These are phyloP conservation scores for Thymelicus lineola DNA, from an alignment of 2,888 invertebrate genomes.

Conservation along the genomic window DNA sequence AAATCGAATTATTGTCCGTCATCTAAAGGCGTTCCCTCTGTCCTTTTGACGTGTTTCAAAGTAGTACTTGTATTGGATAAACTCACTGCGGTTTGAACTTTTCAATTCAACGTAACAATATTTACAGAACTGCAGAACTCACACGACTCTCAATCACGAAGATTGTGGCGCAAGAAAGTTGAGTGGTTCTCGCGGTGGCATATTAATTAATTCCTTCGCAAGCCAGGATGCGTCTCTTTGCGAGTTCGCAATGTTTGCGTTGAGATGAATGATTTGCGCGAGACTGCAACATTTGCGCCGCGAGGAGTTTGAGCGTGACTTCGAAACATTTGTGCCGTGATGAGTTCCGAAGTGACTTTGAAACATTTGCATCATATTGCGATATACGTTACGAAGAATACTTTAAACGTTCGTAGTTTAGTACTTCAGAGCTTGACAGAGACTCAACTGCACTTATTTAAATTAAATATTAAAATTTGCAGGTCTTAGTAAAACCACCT, in stretches of 20 bases:
- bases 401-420: neutral
- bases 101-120: too few relatives aligned
- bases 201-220: conserved; percentile 29
- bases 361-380: conserved; percentile 14
- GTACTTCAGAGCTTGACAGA: neutral
- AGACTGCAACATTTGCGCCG: conserved; percentile 12
- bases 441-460: neutral
- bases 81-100: too few relatives aligned
- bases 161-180: conserved; percentile 9
- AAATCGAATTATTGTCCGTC: too few relatives aligned
- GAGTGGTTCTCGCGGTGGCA: conserved; percentile 6
- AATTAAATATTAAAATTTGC: neutral
- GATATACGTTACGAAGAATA: neutral
- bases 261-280: conserved; percentile 21
- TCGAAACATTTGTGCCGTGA: conserved; percentile 7
- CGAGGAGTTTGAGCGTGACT: conserved; percentile 10
- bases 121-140: too few relatives aligned
- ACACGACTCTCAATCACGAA: neutral
- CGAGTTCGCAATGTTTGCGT: conserved; percentile 18
- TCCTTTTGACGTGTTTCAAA: too few relatives aligned
- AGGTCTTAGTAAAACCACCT: too few relatives aligned
- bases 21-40: too few relatives aligned
- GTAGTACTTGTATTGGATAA: too few relatives aligned
- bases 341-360: conserved; percentile 20
- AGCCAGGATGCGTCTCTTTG: conserved; percentile 8